Evolutionary conservation across 2,888 invertebrate species (phyloP).

Genomic region (Patella caerulea): DNA sequence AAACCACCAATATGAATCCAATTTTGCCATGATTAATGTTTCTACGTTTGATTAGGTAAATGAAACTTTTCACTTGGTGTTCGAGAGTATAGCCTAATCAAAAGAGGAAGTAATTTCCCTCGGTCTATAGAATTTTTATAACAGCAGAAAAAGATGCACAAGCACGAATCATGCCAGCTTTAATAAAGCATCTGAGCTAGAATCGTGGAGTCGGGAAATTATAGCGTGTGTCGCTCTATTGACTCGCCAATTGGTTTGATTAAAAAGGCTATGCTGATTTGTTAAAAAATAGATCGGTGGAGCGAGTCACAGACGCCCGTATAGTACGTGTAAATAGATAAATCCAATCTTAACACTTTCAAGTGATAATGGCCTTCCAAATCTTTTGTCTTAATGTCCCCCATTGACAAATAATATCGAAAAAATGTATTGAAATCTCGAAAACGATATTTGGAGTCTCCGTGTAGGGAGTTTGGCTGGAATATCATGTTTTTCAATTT

Average conservation of each 20-base stretch:
- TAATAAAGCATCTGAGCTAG: background rate
- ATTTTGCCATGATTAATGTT: too few relatives aligned
- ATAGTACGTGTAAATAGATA: slow-evolving; percentile 5
- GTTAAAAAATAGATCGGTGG: background rate
- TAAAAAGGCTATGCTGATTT: slow-evolving; percentile 25
- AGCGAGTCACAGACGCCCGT: slow-evolving; percentile 6
- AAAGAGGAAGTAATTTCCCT: slow-evolving; percentile 5
- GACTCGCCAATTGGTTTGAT: slow-evolving; percentile 21
- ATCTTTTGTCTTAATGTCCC: background rate
- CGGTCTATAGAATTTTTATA: slow-evolving; percentile 9
- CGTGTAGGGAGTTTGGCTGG: background rate
- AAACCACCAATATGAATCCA: too few relatives aligned
- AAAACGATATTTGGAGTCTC: background rate
- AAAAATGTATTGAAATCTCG: background rate
- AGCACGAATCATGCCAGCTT: background rate
- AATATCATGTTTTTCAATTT: background rate
- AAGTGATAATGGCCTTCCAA: background rate
- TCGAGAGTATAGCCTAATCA: background rate
- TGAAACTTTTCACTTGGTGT: background rate
- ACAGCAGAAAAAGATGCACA: background rate
- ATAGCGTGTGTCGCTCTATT: slow-evolving; percentile 19
- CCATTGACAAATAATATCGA: background rate
- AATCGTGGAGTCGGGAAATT: background rate
- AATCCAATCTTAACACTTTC: background rate
- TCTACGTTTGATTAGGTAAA: too few relatives aligned